These are phyloP conservation scores for Gortyna flavago DNA, from an alignment of 2,888 invertebrate species.

Conservation along the genomic window DNA sequence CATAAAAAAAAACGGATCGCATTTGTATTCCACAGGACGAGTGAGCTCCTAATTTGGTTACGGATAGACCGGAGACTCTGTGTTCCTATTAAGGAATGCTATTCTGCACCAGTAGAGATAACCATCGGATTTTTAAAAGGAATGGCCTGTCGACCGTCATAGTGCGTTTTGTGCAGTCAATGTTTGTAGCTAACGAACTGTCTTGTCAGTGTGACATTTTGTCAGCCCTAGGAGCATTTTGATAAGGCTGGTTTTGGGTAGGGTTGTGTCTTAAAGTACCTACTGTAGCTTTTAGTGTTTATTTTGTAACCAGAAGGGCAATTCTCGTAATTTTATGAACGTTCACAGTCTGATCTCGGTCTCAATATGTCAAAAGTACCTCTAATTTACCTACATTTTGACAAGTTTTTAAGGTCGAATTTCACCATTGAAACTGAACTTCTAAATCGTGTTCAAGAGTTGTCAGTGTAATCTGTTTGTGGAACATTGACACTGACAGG, in stretches of 20 bases:
- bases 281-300: not conserved
- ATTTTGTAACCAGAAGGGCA: not conserved
- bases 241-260: conserved; percentile 25
- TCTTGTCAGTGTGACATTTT: conserved; percentile 54
- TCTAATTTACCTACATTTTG: no score
- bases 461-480: not conserved
- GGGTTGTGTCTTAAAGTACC: conserved; percentile 5
- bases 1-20: conserved; percentile 65
- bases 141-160: conserved; percentile 34
- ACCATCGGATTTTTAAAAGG: conserved; percentile 59
- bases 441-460: not conserved
- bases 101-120: conserved; percentile 57
- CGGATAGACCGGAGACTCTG: conserved; percentile 63
- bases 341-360: no score
- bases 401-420: not conserved
- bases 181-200: conserved; percentile 52
- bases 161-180: conserved; percentile 44
- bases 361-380: no score
- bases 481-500: not conserved
- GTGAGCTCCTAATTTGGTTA: conserved; percentile 75
- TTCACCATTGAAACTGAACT: not conserved
- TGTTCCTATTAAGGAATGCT: conserved; percentile 58
- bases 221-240: conserved; percentile 26
- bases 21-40: conserved; percentile 74
- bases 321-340: no score